These are phyloP conservation scores for Cariama cristata DNA, from an alignment of 2,113 vertebrate species.

Conservation along the genomic window DNA sequence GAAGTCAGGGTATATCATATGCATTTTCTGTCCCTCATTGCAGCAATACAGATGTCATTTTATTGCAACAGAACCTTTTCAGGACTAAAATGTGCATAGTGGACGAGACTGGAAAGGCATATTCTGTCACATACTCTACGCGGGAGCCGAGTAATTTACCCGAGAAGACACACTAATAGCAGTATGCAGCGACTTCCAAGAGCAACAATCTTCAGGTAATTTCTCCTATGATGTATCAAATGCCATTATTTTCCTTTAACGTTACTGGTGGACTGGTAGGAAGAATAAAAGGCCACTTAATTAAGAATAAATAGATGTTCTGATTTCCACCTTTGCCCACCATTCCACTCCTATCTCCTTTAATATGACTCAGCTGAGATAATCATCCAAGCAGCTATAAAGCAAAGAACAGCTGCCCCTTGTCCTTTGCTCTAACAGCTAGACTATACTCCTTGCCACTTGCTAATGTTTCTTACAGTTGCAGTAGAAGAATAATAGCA, in stretches of 20 bases:
- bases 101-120: not conserved
- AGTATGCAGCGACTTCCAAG: not conserved
- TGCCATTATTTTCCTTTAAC: conserved; percentile 20
- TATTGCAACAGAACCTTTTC: not conserved
- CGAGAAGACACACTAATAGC: not conserved
- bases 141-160: not conserved
- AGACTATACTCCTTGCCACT: not conserved
- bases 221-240: not conserved
- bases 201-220: conserved; percentile 16
- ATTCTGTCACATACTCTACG: not conserved
- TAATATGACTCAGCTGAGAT: not conserved
- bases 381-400: not conserved
- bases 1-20: not conserved
- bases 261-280: not conserved
- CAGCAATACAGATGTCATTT: not conserved
- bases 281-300: conserved; percentile 10
- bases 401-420: conserved; percentile 15
- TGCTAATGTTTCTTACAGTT: not conserved
- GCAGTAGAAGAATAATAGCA: not conserved
- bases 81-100: not conserved
- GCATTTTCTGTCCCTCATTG: not conserved
- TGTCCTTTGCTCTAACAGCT: not conserved
- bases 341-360: not conserved
- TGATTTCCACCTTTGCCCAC: not conserved
- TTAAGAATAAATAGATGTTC: conserved; percentile 31